phyloP scores from a whole-genome alignment of 2,797 vertebrate genomes.

The Chiloscyllium punctatum region DNA sequence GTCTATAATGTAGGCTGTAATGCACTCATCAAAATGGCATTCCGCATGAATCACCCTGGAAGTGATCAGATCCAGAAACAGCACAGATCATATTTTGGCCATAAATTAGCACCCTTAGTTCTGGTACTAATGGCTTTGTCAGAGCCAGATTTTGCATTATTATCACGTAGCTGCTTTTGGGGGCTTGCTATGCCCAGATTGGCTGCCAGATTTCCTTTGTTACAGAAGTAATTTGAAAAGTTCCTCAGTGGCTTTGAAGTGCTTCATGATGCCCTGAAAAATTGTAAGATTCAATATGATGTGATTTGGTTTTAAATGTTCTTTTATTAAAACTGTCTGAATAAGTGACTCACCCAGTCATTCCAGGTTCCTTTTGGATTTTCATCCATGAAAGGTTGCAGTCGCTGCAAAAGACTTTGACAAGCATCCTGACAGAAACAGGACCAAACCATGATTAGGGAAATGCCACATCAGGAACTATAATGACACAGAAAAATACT shows the following conservation, averaged over 20 bases:
- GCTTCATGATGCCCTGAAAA: not conserved
- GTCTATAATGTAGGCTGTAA: not conserved
- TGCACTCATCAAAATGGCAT: not conserved
- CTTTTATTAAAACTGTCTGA: not conserved
- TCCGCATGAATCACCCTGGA: not conserved
- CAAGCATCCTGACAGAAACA: slow-evolving; percentile 68
- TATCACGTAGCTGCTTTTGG: not conserved
- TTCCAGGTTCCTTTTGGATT: slow-evolving; percentile 75
- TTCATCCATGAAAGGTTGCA: slow-evolving; percentile 70
- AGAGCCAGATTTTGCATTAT: not conserved
- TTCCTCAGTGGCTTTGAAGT: not conserved
- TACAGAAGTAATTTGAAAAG: not conserved
- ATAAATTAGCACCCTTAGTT: too few species aligned
- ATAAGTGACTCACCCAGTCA: slow-evolving; percentile 66
- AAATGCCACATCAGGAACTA: not conserved
- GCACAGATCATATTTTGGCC: too few species aligned
- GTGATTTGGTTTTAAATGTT: not conserved
- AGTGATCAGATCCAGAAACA: too few species aligned
- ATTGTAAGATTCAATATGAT: not conserved
- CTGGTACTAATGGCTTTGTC: not conserved
- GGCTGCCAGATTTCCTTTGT: not conserved
- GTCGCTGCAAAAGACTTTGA: slow-evolving; percentile 67
- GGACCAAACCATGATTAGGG: slow-evolving; percentile 38
- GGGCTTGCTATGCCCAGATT: too few species aligned
- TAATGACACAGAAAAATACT: not conserved